Evolutionary conservation across 2,888 invertebrate genomes (phyloP), one percentile per base, ranked within the genome.

Genomic region (Seira musarum): DNA sequence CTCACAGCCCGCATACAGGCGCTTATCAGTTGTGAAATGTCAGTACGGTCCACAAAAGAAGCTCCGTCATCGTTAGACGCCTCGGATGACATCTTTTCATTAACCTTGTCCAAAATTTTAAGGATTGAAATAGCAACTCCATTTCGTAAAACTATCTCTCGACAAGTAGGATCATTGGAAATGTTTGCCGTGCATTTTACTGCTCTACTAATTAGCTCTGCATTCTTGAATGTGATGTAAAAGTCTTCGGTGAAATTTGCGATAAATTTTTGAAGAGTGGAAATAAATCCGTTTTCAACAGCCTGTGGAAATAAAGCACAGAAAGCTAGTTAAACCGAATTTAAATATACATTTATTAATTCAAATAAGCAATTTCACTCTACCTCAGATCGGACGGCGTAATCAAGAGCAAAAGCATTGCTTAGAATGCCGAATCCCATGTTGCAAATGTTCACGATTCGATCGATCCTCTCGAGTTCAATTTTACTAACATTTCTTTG

Each of bases 171-270:
- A 57, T 82, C 82, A 67, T 78, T 77, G n/a, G 82, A 77, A n/a
- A 84, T 35, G 57, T 84, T 84, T 30, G 81, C 84, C 2, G 79
- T 63, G 21, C 84, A 84, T 66, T 81, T 84, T 1, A 84, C 73
- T 6, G 82, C 72, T 63, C 80, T 70, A 13, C 72, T 72, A 1
- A 77, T 46, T 1, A 84, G 63, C 65, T 82, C 79, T 1, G 70
- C 65, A 21, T 69, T 53, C 25, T 60, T 65, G 57, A 69, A 74
- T 5, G 49, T 24, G 13, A 53, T 21, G 10, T 21, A 24, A 1
- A 17, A 19, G 49, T 73, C 65, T 6, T 67, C 40, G 10, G 67
- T 73, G 10, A 80, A 69, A 8, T 19, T 63, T 13, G 65, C 40
- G 21, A 82, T 80, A 2, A 83, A 73, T 24, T 78, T 80, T 15